A percentile compares a stretch with the other conserved stretches of the same genome.
These are phyloP conservation scores for Trissolcus basalis DNA, from an alignment of 1,140 invertebrate genomes.

Conservation along the genomic window DNA sequence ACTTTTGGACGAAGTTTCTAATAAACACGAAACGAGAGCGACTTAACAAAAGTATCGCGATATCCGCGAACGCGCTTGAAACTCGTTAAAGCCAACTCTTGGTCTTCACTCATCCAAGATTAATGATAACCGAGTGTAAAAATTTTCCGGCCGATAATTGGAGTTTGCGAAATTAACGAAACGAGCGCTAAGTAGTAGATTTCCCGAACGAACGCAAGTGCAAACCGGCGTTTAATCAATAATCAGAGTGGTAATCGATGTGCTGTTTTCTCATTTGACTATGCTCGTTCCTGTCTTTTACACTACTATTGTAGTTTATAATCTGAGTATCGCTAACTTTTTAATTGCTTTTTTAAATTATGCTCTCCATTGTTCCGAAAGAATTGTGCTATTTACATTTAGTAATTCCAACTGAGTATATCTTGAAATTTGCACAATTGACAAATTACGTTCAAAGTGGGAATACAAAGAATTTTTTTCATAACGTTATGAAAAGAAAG, in stretches of 20 bases:
- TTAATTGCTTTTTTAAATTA: no score
- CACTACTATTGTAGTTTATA: no score
- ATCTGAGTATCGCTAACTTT: no score
- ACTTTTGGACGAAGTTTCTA: slow-evolving; percentile 45
- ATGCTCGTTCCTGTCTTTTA: no score
- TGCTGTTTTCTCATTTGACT: no score
- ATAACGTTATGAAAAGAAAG: no score
- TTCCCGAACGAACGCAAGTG: slow-evolving; percentile 24
- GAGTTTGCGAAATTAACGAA: slow-evolving; percentile 54
- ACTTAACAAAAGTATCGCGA: slow-evolving; percentile 47
- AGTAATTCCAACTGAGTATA: no score
- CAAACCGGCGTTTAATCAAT: slow-evolving; percentile 43
- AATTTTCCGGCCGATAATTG: slow-evolving; percentile 51
- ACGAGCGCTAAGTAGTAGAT: slow-evolving; percentile 43
- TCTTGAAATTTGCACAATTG: no score
- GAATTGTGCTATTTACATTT: no score
- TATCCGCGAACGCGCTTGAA: slow-evolving; percentile 21
- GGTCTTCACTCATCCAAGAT: slow-evolving; percentile 50
- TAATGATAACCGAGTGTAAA: slow-evolving; percentile 57
- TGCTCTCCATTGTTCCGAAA: no score
- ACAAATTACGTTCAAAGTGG: no score
- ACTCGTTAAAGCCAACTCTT: slow-evolving; percentile 44
- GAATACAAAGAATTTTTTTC: no score
- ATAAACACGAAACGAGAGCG: slow-evolving; percentile 38
- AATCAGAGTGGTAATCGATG: slow-evolving; percentile 27